Percentiles rank a stretch among this genome's conserved stretches.
These are phyloP conservation scores for Zeugodacus cucurbitae DNA, from an alignment of 1,140 invertebrate species.

Conservation along the genomic window DNA sequence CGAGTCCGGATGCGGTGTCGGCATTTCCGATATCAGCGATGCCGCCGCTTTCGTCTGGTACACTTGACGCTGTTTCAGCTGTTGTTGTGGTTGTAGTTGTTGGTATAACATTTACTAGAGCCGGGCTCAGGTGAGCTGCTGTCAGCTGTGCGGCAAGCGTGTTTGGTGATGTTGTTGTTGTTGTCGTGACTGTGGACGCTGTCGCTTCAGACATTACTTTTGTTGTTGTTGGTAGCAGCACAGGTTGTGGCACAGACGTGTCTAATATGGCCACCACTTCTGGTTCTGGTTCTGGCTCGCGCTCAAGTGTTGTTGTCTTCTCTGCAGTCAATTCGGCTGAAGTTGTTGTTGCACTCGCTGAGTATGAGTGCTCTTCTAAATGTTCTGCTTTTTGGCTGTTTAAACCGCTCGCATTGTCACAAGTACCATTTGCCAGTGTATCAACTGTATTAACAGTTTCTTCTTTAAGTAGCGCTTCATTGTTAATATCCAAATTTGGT, in stretches of 20 bases:
- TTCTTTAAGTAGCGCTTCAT: neutral
- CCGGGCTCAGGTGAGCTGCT: neutral
- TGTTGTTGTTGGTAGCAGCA: neutral
- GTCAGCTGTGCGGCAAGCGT: neutral
- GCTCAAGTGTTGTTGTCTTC: neutral
- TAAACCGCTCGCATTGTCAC: neutral
- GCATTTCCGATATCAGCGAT: neutral
- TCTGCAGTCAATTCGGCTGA: neutral
- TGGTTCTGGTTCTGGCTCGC: neutral
- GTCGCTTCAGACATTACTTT: neutral
- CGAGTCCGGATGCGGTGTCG: too few species aligned
- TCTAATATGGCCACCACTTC: slow-evolving; percentile 21
- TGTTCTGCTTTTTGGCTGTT: neutral
- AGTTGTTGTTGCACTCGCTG: neutral
- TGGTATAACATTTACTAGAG: neutral
- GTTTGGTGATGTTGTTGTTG: neutral
- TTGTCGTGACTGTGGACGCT: neutral
- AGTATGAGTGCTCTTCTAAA: neutral
- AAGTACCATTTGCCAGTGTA: neutral
- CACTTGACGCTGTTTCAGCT: neutral
- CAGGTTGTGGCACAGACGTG: neutral
- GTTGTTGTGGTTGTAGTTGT: neutral
- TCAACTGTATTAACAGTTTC: neutral
- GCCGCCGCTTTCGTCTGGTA: neutral
- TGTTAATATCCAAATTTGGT: neutral